Evolutionary conservation across 2,797 vertebrate genomes (phyloP).

Genomic region (Hirundo rustica): DNA sequence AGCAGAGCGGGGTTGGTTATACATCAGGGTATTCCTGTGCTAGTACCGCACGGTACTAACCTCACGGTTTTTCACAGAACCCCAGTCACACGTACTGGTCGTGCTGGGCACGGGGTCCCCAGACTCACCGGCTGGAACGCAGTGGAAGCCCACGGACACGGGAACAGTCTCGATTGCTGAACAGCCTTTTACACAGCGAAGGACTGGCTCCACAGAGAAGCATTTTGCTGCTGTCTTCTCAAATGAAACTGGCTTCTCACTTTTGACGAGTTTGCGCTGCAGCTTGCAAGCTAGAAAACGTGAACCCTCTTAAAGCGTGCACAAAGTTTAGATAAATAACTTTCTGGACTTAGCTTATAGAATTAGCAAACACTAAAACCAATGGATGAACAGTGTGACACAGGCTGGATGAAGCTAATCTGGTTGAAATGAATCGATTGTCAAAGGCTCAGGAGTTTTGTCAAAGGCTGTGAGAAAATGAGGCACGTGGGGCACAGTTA

Average conservation of each 20-base stretch:
- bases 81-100: accelerated
- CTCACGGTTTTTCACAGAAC: accelerated
- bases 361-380: background rate
- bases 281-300: conserved; percentile 57
- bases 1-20: background rate
- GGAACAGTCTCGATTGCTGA: background rate
- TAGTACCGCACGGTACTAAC: accelerated
- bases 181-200: conserved; percentile 31
- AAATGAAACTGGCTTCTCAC: conserved; percentile 3
- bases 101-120: accelerated
- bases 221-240: conserved; percentile 19
- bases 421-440: background rate
- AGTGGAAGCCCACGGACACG: conserved; percentile 45
- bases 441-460: background rate
- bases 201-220: conserved; percentile 48
- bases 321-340: background rate
- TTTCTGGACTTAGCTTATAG: background rate
- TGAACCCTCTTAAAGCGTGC: background rate
- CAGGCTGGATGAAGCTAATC: background rate
- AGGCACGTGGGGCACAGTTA: background rate
- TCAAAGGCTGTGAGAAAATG: background rate
- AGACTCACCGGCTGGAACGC: conserved; percentile 28
- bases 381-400: background rate
- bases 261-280: conserved; percentile 14
- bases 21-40: background rate